Percentiles rank a stretch among this genome's conserved stretches.
Evolutionary conservation across 1,140 invertebrate genomes (phyloP).

Genomic region (Epicauta chinensis): DNA sequence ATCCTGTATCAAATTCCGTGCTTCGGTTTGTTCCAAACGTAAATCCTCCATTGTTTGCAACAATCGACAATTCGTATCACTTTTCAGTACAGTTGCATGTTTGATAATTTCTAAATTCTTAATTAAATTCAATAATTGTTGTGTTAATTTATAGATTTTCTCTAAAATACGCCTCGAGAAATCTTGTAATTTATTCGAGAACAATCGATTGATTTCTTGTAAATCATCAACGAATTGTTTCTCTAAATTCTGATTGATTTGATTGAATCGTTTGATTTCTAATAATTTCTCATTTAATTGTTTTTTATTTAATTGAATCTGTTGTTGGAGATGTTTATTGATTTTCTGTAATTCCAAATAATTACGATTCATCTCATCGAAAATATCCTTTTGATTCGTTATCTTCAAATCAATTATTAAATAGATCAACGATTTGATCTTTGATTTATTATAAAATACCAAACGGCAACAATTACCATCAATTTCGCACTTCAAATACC

Average conservation of each 20-base stretch:
- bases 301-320: neutral
- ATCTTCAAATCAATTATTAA: slow-evolving; percentile 16
- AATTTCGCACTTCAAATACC: slow-evolving; percentile 17
- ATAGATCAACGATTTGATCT: slow-evolving; percentile 17
- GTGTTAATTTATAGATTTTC: neutral
- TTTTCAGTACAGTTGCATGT: neutral
- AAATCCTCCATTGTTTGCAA: slow-evolving; percentile 9
- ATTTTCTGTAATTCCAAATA: slow-evolving; percentile 3
- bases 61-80: slow-evolving; percentile 1
- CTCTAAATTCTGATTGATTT: slow-evolving; percentile 3
- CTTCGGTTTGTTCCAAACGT: neutral
- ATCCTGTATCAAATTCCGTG: neutral
- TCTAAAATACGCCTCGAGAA: neutral
- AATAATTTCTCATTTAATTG: slow-evolving; percentile 2
- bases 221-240: slow-evolving; percentile 4
- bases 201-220: neutral
- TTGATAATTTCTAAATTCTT: slow-evolving; percentile 10
- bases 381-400: slow-evolving; percentile 20
- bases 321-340: slow-evolving; percentile 6
- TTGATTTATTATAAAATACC: slow-evolving; percentile 18
- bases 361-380: slow-evolving; percentile 16
- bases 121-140: slow-evolving; percentile 5
- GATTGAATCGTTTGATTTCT: slow-evolving; percentile 2
- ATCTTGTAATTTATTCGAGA: neutral
- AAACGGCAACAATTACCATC: slow-evolving; percentile 3